These are phyloP conservation scores for Shargacucullia verbasci DNA, from an alignment of 2,888 invertebrate species.

Conservation along the genomic window DNA sequence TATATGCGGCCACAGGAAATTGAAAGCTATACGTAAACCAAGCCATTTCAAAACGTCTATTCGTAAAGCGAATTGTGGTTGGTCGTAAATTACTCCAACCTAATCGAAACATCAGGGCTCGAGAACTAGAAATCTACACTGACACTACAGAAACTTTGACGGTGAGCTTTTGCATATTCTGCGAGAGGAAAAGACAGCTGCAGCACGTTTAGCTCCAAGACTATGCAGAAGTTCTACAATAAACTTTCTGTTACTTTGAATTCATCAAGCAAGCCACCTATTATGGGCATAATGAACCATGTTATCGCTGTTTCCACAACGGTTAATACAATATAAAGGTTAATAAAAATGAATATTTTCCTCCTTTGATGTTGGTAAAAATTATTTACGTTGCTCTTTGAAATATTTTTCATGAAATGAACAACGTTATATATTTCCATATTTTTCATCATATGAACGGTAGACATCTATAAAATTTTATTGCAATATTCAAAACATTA, in stretches of 20 bases:
- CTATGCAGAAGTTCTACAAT: not conserved
- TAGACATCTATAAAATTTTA: constrained; percentile 11
- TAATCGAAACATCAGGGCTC: not conserved
- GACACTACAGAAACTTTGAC: not conserved
- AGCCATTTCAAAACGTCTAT: constrained; percentile 30
- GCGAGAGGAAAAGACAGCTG: constrained; percentile 1
- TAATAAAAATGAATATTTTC: constrained; percentile 3
- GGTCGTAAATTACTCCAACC: constrained; percentile 11
- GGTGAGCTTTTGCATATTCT: not conserved
- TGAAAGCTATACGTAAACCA: constrained; percentile 55
- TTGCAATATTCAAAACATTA: constrained; percentile 9
- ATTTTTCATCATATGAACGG: constrained; percentile 3
- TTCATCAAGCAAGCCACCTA: constrained; percentile 6
- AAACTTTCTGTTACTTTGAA: constrained; percentile 18
- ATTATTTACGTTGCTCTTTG: constrained; percentile 8
- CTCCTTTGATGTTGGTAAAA: constrained; percentile 8
- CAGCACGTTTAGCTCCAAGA: constrained; percentile 1
- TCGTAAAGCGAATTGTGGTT: constrained; percentile 5
- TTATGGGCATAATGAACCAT: constrained; percentile 12
- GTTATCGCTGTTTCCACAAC: constrained; percentile 13
- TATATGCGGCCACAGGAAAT: constrained; percentile 59
- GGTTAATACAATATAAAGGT: constrained; percentile 4
- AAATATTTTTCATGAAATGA: not conserved
- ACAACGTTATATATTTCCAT: constrained; percentile 5
- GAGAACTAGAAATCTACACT: constrained; percentile 1